Base-by-base conservation (phyloP, 2,888 invertebrate genomes). In the Slavum lentiscoides region DNA sequence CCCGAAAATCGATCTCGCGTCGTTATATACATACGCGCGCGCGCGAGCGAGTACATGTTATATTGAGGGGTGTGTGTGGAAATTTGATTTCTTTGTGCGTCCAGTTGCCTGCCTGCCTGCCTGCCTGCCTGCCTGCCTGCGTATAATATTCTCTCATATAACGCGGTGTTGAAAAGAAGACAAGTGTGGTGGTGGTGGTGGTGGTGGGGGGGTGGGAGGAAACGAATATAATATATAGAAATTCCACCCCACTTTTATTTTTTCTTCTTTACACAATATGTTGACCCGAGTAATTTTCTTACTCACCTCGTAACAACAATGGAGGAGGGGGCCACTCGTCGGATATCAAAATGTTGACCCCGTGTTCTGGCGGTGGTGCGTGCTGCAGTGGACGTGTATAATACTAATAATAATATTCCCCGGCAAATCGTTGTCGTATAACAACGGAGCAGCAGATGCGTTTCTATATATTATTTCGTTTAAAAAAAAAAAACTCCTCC, bases 31-130 rank as follows among this genome's bases (percentile, higher is more conserved):
- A 9, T 43, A 61, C 67, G 13, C 61, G 21, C 59, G 59, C n/a
- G 59, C 15, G 21, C 9, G 17, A 5, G 7, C 39, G 43, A 7
- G 43, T 9, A 9, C 43, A 1, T 7, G 39, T 39, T 39, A 21
- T 21, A 21, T 43, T 43, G 43, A 9, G 21, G 21, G 70, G 55
- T 55, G 77, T 70, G 70, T 43, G 72, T 55, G 64, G 72, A 80
- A 80, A 80, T 80, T 72, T 80, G 72, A 80, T 72, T 77, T 77
- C 77, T 77, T 77, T 80, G 80, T 80, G 70, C 58, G 80, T 80
- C 80, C 80, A 64, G 53, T 77, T 37, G 62, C 53, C 55, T 55
- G 49, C n/a, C 8, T 37, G 30, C 30, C 30, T 30, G 30, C 30
- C n/a, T n/a, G n/a, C n/a, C n/a, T 37, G 62, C 53, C 55, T 55